These are phyloP conservation scores for Seriola aureovittata DNA, from an alignment of 2,113 vertebrate species.

Conservation along the genomic window DNA sequence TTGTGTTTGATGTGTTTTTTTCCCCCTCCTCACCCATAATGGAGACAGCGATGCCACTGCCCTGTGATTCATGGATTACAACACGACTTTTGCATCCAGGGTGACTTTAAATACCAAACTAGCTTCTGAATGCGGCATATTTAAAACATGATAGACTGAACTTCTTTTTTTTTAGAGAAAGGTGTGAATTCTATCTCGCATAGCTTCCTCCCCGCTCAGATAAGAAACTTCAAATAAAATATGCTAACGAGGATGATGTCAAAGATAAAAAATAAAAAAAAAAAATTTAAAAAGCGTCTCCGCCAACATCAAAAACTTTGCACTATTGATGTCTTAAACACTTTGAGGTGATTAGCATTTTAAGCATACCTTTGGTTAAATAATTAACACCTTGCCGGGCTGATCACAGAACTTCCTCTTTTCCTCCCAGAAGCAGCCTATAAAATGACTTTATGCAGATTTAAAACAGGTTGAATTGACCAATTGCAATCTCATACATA, in stretches of 20 bases:
- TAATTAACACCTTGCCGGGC: slow-evolving; percentile 49
- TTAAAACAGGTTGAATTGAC: slow-evolving; percentile 62
- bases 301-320: slow-evolving; percentile 31
- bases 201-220: slow-evolving; percentile 3
- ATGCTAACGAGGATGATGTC: slow-evolving; percentile 40
- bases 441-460: slow-evolving; percentile 45
- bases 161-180: slow-evolving; percentile 9
- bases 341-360: slow-evolving; percentile 57
- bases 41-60: slow-evolving; percentile 27
- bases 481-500: slow-evolving; percentile 61
- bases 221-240: slow-evolving; percentile 44
- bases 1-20: slow-evolving; percentile 71
- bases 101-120: slow-evolving; percentile 25
- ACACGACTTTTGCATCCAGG: slow-evolving; percentile 23
- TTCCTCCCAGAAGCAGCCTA: slow-evolving; percentile 20
- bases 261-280: slow-evolving; percentile 30
- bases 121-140: slow-evolving; percentile 3
- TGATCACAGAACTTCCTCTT: slow-evolving; percentile 49
- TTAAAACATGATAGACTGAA: slow-evolving; percentile 13
- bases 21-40: slow-evolving; percentile 20
- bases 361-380: slow-evolving; percentile 52
- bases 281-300: neutral
- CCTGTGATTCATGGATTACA: slow-evolving; percentile 48
- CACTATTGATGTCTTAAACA: slow-evolving; percentile 41
- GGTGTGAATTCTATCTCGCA: neutral